Conservation (phyloP, 2,797 vertebrate species). For the Lepidocolaptes lacrymiger region DNA sequence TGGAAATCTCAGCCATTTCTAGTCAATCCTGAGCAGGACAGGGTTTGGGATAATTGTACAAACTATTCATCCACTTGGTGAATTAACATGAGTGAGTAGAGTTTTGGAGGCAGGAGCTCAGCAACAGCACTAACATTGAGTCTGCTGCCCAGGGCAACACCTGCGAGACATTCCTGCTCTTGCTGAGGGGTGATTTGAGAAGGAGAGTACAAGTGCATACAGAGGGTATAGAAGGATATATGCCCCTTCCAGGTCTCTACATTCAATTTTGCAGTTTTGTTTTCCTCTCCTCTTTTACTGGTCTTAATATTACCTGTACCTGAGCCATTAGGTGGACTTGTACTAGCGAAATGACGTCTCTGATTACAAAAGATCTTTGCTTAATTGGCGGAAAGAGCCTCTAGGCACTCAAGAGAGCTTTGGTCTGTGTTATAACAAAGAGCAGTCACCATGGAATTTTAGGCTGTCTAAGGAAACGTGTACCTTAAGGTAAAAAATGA, state of each 20-base stretch:
- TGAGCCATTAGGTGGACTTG: not conserved
- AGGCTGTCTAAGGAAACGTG: not conserved
- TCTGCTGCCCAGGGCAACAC: not conserved
- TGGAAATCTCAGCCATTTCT: not conserved
- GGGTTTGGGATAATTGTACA: not conserved
- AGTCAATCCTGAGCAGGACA: not conserved
- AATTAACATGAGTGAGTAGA: not conserved
- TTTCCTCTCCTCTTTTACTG: not conserved
- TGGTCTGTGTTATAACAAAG: not conserved
- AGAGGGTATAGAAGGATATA: not conserved
- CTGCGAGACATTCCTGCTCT: not conserved
- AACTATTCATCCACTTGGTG: not conserved
- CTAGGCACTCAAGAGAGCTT: not conserved
- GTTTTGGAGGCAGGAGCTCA: not conserved
- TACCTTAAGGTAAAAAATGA: constrained; percentile 3
- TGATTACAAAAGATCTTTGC: not conserved
- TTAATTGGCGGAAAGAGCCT: not conserved
- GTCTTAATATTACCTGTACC: not conserved
- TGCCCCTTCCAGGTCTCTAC: not conserved
- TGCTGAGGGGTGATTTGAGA: not conserved
- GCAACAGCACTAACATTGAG: not conserved
- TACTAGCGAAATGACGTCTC: not conserved
- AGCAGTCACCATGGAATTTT: not conserved
- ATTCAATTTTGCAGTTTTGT: not conserved
- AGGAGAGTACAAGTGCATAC: not conserved